phyloP scores from a whole-genome alignment of 2,797 vertebrate genomes.

The Adelosebastes latens region DNA sequence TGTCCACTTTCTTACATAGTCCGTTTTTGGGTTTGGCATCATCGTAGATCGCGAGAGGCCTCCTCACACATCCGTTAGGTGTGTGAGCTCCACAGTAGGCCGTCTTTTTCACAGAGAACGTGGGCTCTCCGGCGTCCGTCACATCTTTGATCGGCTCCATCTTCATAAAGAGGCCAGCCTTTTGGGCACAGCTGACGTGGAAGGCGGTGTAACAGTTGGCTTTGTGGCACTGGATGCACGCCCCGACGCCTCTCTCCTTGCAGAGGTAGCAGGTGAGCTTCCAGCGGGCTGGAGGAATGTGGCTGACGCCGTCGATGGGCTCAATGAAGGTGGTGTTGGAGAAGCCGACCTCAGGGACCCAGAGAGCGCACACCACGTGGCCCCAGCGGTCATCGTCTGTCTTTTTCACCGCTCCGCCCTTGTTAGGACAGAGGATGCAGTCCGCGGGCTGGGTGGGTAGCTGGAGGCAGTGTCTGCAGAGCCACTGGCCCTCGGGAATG shows the following conservation, averaged over 20 bases:
- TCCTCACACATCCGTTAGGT: slow-evolving; percentile 86
- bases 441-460: slow-evolving; percentile 87
- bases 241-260: slow-evolving; percentile 95
- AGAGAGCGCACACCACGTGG: slow-evolving; percentile 96
- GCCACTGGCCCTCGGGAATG: slow-evolving; percentile 98
- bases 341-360: slow-evolving; percentile 98
- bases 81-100: slow-evolving; percentile 94
- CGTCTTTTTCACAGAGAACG: slow-evolving; percentile 96
- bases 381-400: slow-evolving; percentile 97
- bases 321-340: slow-evolving; percentile 97
- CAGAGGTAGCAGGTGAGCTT: slow-evolving; percentile 99
- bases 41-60: slow-evolving; percentile 92
- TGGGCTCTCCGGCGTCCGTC: slow-evolving; percentile 85
- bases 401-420: slow-evolving; percentile 96
- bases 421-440: slow-evolving; percentile 96
- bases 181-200: slow-evolving; percentile 97
- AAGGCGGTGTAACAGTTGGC: slow-evolving; percentile 99
- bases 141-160: slow-evolving; percentile 96
- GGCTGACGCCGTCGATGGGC: slow-evolving; percentile 94
- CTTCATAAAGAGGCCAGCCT: slow-evolving; percentile 95
- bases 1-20: slow-evolving; percentile 85
- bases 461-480: slow-evolving; percentile 96
- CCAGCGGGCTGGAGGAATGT: slow-evolving; percentile 97
- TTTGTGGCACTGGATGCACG: slow-evolving; percentile 99
- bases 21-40: slow-evolving; percentile 90